Base-by-base conservation (phyloP, 2,797 vertebrate genomes). In the Phalloptychus januarius region DNA sequence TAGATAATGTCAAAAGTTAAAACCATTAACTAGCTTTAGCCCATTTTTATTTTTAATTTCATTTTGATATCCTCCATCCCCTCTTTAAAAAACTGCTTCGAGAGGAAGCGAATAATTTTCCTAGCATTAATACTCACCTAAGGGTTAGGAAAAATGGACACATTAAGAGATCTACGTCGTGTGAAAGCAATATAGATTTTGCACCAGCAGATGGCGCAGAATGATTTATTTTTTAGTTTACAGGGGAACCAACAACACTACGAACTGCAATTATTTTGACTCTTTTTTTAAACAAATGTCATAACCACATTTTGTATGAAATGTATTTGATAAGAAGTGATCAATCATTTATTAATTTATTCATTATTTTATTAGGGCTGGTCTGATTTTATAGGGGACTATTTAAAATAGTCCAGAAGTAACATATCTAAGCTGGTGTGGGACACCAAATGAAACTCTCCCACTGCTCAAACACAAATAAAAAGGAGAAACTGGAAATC, bases 131-230 rank as follows among this genome's bases (percentile, higher is more conserved):
- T 54, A 18, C 42, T 45, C 23, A 1, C 48, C 20, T 5, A 67
- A 33, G 7, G 38, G 61, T 42, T 15, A 52, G 7, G 7, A 20
- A 28, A 58, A 38, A 71, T 18, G 3, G 16, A 52, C 36, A 11
- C 18, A 56, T 54, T 65, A 20, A 45, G 10, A 45, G n/a, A 52
- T 52, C 25, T 52, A 8, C 7, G 10, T 52, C 20, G 25, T 10
- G 7, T 52, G 20, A 52, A 16, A 1, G n/a, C 33, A 76, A 56
- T 83, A 42, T 5, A 31, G 0, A 10, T 0, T 1, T 3, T 63
- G 0, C 18, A 44, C 84, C 88, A 81, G 0, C 3, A 91, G 90
- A 83, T 83, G 84, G 83, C 5, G 90, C 79, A 78, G 67, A 28
- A 18, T 46, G 16, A 40, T 25, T 25, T 2, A 12, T 12, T 31